A percentile compares a stretch with the other conserved stretches of the same genome.
These are phyloP conservation scores for Philhelius pedissequus DNA, from an alignment of 2,888 invertebrate genomes.

Conservation along the genomic window DNA sequence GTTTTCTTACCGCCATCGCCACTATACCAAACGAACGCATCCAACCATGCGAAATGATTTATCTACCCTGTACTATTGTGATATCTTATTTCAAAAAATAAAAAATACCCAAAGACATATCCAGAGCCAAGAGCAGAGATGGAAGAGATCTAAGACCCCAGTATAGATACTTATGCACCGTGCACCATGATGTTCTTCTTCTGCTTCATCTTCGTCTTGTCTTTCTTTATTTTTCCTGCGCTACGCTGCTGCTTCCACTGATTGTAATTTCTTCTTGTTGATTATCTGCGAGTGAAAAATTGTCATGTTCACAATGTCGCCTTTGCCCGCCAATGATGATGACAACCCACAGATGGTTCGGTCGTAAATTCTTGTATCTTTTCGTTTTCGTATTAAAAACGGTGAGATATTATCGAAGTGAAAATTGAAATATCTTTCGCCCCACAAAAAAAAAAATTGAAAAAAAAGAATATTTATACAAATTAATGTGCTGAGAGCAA, in stretches of 20 bases:
- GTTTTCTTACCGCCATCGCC: conserved; percentile 3
- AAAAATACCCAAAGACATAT: background rate
- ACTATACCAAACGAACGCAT: background rate
- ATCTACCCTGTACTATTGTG: conserved; percentile 47
- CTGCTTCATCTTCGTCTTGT: no score
- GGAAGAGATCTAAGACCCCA: background rate
- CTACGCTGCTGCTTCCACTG: background rate
- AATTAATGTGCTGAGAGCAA: conserved; percentile 46
- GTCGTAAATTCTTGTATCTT: conserved; percentile 56
- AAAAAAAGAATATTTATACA: background rate
- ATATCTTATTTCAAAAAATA: conserved; percentile 60
- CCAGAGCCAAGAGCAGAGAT: background rate
- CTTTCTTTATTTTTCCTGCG: background rate
- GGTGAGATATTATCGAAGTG: conserved; percentile 55
- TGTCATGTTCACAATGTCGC: conserved; percentile 55
- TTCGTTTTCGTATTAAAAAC: conserved; percentile 16
- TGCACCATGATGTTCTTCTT: background rate
- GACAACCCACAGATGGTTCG: conserved; percentile 56
- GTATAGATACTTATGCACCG: no score
- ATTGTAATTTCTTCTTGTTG: conserved; percentile 38
- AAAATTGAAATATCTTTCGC: conserved; percentile 63
- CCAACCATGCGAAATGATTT: conserved; percentile 57
- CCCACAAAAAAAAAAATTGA: background rate
- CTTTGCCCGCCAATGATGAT: conserved; percentile 40
- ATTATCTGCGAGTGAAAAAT: conserved; percentile 66